Conservation (phyloP, 2,888 invertebrate species). For the Diploptera punctata region DNA sequence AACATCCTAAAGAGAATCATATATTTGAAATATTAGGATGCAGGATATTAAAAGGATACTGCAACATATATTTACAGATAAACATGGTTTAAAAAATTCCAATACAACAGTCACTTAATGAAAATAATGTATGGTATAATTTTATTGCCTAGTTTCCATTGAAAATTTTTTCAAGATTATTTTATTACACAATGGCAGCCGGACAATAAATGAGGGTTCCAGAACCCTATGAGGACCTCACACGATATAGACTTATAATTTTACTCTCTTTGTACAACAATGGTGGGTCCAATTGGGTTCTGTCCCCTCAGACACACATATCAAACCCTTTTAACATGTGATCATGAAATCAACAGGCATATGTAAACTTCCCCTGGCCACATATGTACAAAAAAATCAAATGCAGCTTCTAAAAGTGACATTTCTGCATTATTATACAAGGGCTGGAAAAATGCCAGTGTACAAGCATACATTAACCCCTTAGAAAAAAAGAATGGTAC, state of each 20-base stretch:
- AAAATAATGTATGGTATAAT: constrained; percentile 59
- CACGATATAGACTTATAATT: constrained; percentile 37
- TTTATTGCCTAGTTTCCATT: constrained; percentile 57
- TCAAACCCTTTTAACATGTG: constrained; percentile 11
- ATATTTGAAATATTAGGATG: no score
- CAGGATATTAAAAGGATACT: no score
- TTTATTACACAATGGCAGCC: constrained; percentile 37
- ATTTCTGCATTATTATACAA: background rate
- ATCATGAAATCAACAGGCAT: constrained; percentile 21
- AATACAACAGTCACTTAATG: constrained; percentile 47
- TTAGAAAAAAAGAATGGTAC: background rate
- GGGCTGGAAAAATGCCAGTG: constrained; percentile 1
- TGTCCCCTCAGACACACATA: background rate
- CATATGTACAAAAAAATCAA: constrained; percentile 13
- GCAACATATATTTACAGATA: no score
- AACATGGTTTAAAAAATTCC: background rate
- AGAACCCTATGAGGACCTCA: constrained; percentile 7
- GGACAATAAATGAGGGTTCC: constrained; percentile 32
- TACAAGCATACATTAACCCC: constrained; percentile 17
- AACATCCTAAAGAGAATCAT: no score
- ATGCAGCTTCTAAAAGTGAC: background rate
- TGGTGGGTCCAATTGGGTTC: constrained; percentile 19
- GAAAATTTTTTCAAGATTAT: constrained; percentile 37
- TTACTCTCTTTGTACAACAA: constrained; percentile 39
- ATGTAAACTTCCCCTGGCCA: constrained; percentile 13